Conservation (phyloP, 2,113 vertebrate species). For the Xenopus tropicalis region DNA sequence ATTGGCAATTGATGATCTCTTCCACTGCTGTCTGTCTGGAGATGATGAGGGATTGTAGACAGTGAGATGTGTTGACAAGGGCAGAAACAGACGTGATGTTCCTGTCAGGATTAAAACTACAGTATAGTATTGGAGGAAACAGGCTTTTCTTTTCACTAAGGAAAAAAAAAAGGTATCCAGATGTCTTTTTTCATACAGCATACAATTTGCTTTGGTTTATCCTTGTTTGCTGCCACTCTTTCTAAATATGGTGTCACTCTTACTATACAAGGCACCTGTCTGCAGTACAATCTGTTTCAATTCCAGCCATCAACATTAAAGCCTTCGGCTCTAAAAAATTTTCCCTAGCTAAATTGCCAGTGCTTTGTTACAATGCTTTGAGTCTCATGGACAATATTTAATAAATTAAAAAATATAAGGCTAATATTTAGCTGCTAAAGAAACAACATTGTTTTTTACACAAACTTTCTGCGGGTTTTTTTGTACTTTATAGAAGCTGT, state of each 20-base stretch:
- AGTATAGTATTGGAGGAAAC: constrained; percentile 52
- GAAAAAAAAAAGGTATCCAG: constrained; percentile 54
- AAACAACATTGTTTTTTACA: no score
- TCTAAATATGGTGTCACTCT: constrained; percentile 49
- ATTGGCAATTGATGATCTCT: constrained; percentile 91
- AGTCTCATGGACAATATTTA: constrained; percentile 28
- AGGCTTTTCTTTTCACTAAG: constrained; percentile 57
- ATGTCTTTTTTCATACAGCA: constrained; percentile 52
- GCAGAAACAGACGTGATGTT: constrained; percentile 78
- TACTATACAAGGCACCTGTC: constrained; percentile 56
- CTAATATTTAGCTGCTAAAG: no score
- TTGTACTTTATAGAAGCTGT: no score
- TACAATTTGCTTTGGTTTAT: constrained; percentile 46
- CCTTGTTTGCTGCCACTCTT: constrained; percentile 55
- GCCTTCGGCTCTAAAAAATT: constrained; percentile 34
- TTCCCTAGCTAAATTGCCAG: constrained; percentile 39
- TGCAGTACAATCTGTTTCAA: constrained; percentile 43
- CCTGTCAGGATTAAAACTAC: constrained; percentile 64
- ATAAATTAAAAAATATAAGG: constrained; percentile 18
- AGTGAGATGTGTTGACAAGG: constrained; percentile 84
- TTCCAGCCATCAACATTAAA: constrained; percentile 33
- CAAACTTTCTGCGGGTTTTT: no score
- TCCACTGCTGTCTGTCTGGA: constrained; percentile 82
- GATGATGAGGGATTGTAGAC: constrained; percentile 89
- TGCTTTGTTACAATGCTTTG: constrained; percentile 34